Evolutionary conservation across 2,113 vertebrate species (phyloP).

Genomic region (Dendrocopos noguchii): DNA sequence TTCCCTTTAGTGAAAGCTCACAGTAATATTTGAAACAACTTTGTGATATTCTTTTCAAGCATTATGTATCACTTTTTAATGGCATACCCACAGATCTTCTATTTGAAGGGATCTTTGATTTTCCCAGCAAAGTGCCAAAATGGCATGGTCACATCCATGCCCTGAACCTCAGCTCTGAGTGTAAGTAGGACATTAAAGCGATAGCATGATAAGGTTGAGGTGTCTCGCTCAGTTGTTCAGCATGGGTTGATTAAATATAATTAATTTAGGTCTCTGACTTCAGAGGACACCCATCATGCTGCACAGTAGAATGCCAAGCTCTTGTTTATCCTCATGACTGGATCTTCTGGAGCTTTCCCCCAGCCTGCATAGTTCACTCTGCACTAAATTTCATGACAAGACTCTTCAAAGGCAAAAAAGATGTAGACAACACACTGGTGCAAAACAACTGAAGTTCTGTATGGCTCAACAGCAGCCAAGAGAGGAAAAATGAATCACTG

Average conservation of each 20-base stretch:
- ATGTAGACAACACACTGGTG: background rate
- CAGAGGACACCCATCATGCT: constrained; percentile 64
- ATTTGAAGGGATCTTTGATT: constrained; percentile 62
- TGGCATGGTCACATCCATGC: constrained; percentile 28
- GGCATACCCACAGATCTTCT: constrained; percentile 49
- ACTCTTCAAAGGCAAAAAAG: background rate
- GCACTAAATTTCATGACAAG: background rate
- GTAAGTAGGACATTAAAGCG: constrained; percentile 62
- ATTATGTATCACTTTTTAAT: constrained; percentile 68
- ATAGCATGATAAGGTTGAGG: constrained; percentile 37
- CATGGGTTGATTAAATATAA: constrained; percentile 74
- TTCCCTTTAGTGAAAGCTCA: constrained; percentile 63
- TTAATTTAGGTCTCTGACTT: constrained; percentile 76
- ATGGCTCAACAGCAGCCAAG: background rate
- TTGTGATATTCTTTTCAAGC: constrained; percentile 68
- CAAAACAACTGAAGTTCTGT: background rate
- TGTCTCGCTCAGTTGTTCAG: constrained; percentile 59
- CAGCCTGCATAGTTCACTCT: background rate
- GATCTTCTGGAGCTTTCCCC: background rate
- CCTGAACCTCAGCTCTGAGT: constrained; percentile 46
- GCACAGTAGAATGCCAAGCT: constrained; percentile 32
- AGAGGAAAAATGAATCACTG: background rate
- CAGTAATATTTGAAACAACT: constrained; percentile 69
- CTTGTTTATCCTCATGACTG: constrained; percentile 68
- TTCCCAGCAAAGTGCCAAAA: constrained; percentile 61